Evolutionary conservation across 2,888 invertebrate genomes (phyloP), one percentile per base, ranked within the genome.

Genomic region (Malthinus seriepunctatus): DNA sequence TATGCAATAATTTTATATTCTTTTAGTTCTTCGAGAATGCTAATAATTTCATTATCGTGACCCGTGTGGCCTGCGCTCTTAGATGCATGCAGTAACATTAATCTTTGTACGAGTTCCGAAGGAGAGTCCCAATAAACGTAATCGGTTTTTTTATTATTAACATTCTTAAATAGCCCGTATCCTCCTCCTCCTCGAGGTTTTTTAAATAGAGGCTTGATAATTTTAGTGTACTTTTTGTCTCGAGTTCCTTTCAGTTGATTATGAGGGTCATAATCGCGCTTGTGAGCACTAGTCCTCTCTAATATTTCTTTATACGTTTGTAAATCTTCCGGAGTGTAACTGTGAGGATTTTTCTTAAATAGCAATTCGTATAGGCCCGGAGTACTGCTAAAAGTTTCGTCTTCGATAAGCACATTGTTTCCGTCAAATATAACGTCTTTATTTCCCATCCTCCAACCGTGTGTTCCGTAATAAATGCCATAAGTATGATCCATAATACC

Each of bases 161-260:
- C 46, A 3, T 15, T 37, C 34, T 49, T 35, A 1, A n/a, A 32
- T 4, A n/a, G 7, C 3, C 32, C 46, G 8, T 10, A 32, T n/a
- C n/a, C n/a, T n/a, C 48, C 6, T 48, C 14, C 12, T 12, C 3
- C 12, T 11, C 8, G 9, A 11, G 9, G 3, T 9, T 7, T 23
- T 14, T 31, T 6, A 45, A 15, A 12, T 5, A 45, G n/a, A 1
- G 34, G 52, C 14, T 52, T 52, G 34, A 52, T 52, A 8, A 52
- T 35, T 6, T 2, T 10, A 3, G 23, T 15, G 11, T 45, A 52
- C 34, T 51, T 44, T 8, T 8, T 8, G 11, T 15, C 42, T 14
- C 33, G 11, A 12, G n/a, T 42, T 7, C 51, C 51, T 1, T 12
- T n/a, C 6, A 51, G 1, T 15, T 44, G 51, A 6, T 23, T 10